Evolutionary conservation across 2,888 invertebrate genomes (phyloP).

Genomic region (Acleris literana): DNA sequence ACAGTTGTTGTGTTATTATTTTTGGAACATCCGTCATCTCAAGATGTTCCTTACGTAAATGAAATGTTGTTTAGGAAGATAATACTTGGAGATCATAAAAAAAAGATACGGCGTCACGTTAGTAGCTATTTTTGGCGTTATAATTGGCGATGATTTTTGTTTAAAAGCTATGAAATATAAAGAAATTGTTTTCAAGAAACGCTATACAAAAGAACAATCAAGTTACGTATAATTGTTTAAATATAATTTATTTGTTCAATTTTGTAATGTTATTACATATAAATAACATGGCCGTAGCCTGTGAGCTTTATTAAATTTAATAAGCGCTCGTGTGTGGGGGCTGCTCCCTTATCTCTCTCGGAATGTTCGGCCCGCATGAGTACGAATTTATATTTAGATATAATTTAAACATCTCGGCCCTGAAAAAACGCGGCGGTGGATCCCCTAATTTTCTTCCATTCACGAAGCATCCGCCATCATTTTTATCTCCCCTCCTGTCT

Average conservation of each 20-base stretch:
- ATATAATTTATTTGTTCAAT: conserved; percentile 15
- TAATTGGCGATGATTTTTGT: too few species aligned
- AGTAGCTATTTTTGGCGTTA: too few species aligned
- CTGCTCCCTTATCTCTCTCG: conserved; percentile 40
- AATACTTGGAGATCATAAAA: background rate
- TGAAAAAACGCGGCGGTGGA: conserved; percentile 72
- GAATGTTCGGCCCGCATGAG: conserved; percentile 40
- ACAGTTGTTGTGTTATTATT: conserved; percentile 54
- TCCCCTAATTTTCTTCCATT: conserved; percentile 80
- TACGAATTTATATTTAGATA: conserved; percentile 58
- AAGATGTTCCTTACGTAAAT: conserved; percentile 33
- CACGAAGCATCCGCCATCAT: conserved; percentile 79
- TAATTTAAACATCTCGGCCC: conserved; percentile 70
- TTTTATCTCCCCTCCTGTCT: conserved; percentile 80
- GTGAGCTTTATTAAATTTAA: conserved; percentile 40
- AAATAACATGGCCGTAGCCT: conserved; percentile 13
- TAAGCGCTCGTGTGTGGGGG: conserved; percentile 34
- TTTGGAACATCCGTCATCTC: conserved; percentile 45
- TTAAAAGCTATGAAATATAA: background rate
- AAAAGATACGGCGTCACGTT: too few species aligned
- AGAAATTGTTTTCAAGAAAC: background rate
- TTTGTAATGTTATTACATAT: conserved; percentile 13
- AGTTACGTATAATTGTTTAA: background rate
- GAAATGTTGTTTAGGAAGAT: background rate
- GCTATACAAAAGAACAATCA: too few species aligned